phyloP scores from a whole-genome alignment of 92 coral and sea anemone genomes.

The Galaxea fascicularis region DNA sequence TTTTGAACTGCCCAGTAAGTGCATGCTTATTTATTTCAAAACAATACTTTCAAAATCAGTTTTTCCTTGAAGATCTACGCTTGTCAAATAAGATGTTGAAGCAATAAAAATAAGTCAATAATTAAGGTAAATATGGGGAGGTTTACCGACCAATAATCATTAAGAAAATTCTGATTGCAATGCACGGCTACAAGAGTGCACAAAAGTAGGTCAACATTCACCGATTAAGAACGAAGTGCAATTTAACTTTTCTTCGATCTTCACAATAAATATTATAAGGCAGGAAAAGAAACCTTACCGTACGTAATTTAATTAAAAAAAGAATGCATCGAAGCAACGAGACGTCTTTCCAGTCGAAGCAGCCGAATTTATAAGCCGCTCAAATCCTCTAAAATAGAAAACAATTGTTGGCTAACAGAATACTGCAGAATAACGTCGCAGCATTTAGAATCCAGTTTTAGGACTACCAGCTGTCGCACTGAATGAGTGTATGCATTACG shows the following conservation, averaged over 20 bases:
- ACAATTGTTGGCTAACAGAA: background rate
- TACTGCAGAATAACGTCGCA: too few relatives aligned
- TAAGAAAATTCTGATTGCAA: background rate
- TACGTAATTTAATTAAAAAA: background rate
- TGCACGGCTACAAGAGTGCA: background rate
- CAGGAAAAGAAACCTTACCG: background rate
- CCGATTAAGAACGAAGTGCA: background rate
- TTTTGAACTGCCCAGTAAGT: background rate
- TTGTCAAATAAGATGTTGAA: background rate
- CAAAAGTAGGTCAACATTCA: background rate
- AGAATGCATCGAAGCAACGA: background rate
- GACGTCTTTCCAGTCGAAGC: background rate
- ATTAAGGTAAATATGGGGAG: background rate
- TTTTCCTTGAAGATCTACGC: background rate
- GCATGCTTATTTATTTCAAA: background rate
- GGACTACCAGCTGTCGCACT: background rate
- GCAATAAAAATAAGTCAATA: background rate
- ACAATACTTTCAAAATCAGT: too few relatives aligned
- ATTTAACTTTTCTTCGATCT: background rate
- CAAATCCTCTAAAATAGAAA: background rate
- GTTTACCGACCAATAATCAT: background rate
- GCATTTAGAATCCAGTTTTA: background rate
- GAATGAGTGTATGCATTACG: background rate
- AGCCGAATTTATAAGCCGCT: background rate
- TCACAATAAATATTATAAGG: background rate